phyloP scores from a whole-genome alignment of 2,888 invertebrate genomes.

The Pseudococcus viburni region DNA sequence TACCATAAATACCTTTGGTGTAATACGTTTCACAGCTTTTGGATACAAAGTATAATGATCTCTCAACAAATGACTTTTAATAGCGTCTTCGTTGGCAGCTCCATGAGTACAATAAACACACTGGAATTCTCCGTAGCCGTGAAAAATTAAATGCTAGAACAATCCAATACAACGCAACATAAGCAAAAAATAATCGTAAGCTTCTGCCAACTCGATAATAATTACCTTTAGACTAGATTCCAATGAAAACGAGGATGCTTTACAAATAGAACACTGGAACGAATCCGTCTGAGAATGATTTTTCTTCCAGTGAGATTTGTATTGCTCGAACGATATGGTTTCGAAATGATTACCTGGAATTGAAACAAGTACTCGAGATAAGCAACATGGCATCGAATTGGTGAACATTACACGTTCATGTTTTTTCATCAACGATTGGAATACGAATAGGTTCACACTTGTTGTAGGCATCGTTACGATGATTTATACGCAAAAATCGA shows the following conservation, averaged over 20 bases:
- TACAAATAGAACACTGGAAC: background rate
- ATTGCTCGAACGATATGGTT: conserved; percentile 25
- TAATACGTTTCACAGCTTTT: conserved; percentile 19
- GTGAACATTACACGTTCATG: background rate
- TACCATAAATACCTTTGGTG: conserved; percentile 6
- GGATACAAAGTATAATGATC: conserved; percentile 45
- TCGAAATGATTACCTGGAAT: conserved; percentile 27
- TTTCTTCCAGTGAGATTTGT: conserved; percentile 23
- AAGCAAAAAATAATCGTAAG: background rate
- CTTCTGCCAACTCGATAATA: background rate
- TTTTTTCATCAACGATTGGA: background rate
- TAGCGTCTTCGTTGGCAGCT: background rate
- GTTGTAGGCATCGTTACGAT: background rate
- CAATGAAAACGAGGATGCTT: background rate
- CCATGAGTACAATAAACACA: conserved; percentile 50
- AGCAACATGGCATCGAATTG: background rate
- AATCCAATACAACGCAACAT: background rate
- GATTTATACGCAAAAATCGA: background rate
- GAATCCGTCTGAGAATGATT: conserved; percentile 44
- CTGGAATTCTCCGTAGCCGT: conserved; percentile 50
- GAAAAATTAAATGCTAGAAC: conserved; percentile 43
- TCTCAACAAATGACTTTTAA: conserved; percentile 21
- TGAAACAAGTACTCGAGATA: background rate
- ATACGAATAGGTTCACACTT: background rate
- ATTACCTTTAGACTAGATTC: background rate